Base-by-base conservation (phyloP, 2,797 vertebrate genomes). In the Mionectes olivaceus region DNA sequence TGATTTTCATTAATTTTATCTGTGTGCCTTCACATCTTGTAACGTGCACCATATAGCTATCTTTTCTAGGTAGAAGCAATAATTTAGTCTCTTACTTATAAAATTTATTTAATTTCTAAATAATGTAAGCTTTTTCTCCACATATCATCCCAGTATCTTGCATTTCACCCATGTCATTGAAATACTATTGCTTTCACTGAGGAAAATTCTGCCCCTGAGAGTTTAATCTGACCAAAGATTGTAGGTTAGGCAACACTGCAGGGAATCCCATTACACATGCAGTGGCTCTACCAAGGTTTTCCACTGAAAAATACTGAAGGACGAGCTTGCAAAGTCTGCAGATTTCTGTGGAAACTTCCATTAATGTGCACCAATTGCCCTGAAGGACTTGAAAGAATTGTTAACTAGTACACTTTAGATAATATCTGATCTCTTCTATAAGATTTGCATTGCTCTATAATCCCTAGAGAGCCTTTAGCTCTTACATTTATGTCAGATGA, bases 391-490 rank as follows among this genome's bases (percentile, higher is more conserved):
- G n/a, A 63, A 87, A 92, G 50, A 64, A 68, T 37, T 71, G 61
- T 76, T 89, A 93, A 77, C 25, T 78, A 85, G 33, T 52, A 70
- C 88, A 30, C 82, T 95, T 80, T 87, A 84, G 86, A 55, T 60
- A 81, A 69, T n/a, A 64, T 41, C 46, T 61, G 64, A 83, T 52
- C 35, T 41, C 21, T 30, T 69, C 50, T 75, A 64, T 76, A 85
- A 88, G 93, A 94, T 78, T 80, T 92, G 32, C 67, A 88, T 89
- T 67, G 14, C 41, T 81, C 11, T 77, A 33, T 53, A 70, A 27
- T 86, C 83, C 68, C 53, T 59, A 41, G 64, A 28, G 83, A 90
- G 57, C 59, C 79, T 90, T 93, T 74, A 87, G 24, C 41, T 93
- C 71, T 85, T 91, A 71, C 44, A 76, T 83, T 94, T 80, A 46